Percentiles rank a stretch among this genome's conserved stretches.
These are phyloP conservation scores for Brachionus manjavacas DNA, from an alignment of 1,140 invertebrate species.

Conservation along the genomic window DNA sequence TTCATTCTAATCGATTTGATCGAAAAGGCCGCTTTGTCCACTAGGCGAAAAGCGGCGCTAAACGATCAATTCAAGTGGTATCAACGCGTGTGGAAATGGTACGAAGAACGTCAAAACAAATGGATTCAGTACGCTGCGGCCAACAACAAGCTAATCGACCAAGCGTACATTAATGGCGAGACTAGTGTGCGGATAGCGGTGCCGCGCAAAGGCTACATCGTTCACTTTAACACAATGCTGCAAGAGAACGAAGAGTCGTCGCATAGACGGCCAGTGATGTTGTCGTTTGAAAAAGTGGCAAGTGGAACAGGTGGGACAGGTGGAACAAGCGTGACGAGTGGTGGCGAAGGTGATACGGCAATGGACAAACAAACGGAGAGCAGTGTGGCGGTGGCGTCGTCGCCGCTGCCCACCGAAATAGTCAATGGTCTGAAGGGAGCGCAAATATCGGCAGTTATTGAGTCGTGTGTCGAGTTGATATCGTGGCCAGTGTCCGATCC, in stretches of 20 bases:
- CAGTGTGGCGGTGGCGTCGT: not conserved
- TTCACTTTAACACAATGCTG: slow-evolving; percentile 74
- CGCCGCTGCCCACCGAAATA: not conserved
- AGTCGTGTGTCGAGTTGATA: slow-evolving; percentile 66
- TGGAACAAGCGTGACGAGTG: too few species aligned
- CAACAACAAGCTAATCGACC: slow-evolving; percentile 76
- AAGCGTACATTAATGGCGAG: slow-evolving; percentile 64
- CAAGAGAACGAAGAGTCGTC: slow-evolving; percentile 71
- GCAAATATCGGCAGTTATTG: slow-evolving; percentile 50
- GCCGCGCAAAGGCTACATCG: slow-evolving; percentile 67
- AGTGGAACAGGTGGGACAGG: too few species aligned
- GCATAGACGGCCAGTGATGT: slow-evolving; percentile 74
- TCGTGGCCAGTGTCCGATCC: slow-evolving; percentile 65
- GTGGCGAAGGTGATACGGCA: too few species aligned
- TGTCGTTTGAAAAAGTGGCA: slow-evolving; percentile 59
- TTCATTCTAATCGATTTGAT: slow-evolving; percentile 73
- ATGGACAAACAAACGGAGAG: too few species aligned
- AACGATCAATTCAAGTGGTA: slow-evolving; percentile 57
- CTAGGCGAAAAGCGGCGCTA: slow-evolving; percentile 68
- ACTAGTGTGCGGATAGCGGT: slow-evolving; percentile 24
- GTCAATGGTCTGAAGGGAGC: slow-evolving; percentile 47
- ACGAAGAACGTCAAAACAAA: slow-evolving; percentile 72
- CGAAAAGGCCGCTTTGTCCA: slow-evolving; percentile 71
- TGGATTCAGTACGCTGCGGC: slow-evolving; percentile 71
- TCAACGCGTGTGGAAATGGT: slow-evolving; percentile 75